Base-by-base conservation (phyloP, 2,888 invertebrate genomes). In the Synanthedon tipuliformis region DNA sequence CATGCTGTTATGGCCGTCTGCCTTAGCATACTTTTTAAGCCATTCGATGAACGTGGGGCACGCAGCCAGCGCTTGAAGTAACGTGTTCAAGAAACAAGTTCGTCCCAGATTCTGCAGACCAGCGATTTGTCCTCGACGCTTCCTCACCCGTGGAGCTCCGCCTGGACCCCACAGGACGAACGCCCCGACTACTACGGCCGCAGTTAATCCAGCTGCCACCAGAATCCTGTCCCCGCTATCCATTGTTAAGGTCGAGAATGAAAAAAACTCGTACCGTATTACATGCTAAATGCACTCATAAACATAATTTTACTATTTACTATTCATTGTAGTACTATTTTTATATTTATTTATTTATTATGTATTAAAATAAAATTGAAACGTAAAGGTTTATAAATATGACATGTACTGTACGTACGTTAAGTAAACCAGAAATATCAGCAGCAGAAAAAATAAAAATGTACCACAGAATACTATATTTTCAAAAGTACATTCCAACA, bases 11-110 rank as follows among this genome's bases (percentile, higher is more conserved):
- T 92, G 90, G 58, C 90, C 90, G 49, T 86, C 83, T 34, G 88
- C 83, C 55, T 90, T 88, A 7, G 90, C 90, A 60, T 90, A 90
- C 57, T 89, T 84, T 64, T 91, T 90, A 40, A 97, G 83, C 97
- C 97, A 98, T 12, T 90, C 89, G 55, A 94, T 90, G 69, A 97
- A 94, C 56, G 91, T 91, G 41, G 95, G 93, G 75, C 95, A 95
- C 3, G 96, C 94, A 23, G 97, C 95, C 61, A 97, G 83, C 2
- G 96, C 94, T 84, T 98, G 98, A 27, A 98, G 87, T 50, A 97
- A 85, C 0, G 97, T 94, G 82, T 98, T 98, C 53, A 98, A 84
- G 75, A 97, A 98, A 78, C 98, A 98, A 0, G 97, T 96, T 62
- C 95, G 93, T 48, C 97, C 97, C 59, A 97, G 89, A 85, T 98